Conservation (phyloP, 2,113 vertebrate genomes). For the Pagrus major region DNA sequence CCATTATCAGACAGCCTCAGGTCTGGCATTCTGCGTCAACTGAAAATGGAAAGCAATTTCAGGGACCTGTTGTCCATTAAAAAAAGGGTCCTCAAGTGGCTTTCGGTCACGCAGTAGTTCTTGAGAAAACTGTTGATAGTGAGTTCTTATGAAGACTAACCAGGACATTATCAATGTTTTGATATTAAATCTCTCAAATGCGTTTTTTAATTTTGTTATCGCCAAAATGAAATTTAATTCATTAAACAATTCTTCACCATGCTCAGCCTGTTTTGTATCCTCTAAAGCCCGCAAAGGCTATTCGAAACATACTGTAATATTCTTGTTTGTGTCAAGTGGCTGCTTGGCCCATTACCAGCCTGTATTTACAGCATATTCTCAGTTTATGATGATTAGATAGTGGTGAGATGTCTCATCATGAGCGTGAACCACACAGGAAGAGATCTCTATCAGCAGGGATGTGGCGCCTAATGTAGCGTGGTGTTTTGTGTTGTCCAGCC, state of each 20-base stretch:
- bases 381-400: constrained; percentile 48
- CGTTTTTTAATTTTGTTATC: background rate
- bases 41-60: constrained; percentile 44
- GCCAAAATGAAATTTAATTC: background rate
- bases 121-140: background rate
- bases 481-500: constrained; percentile 44
- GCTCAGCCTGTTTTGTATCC: background rate
- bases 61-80: background rate
- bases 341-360: constrained; percentile 39
- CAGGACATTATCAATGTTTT: background rate
- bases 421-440: constrained; percentile 57
- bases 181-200: background rate
- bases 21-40: constrained; percentile 18
- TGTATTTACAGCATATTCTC: constrained; percentile 58
- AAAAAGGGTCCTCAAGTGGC: background rate
- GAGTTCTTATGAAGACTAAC: background rate
- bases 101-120: background rate
- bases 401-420: constrained; percentile 34
- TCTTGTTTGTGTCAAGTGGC: constrained; percentile 42
- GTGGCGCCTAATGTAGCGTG: constrained; percentile 53
- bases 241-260: background rate
- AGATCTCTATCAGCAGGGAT: constrained; percentile 61
- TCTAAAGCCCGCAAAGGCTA: background rate
- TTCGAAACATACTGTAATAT: constrained; percentile 4
- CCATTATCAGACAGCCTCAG: constrained; percentile 38